Base-by-base conservation (phyloP, 2,797 vertebrate genomes). In the Lycodopsis pacificus region DNA sequence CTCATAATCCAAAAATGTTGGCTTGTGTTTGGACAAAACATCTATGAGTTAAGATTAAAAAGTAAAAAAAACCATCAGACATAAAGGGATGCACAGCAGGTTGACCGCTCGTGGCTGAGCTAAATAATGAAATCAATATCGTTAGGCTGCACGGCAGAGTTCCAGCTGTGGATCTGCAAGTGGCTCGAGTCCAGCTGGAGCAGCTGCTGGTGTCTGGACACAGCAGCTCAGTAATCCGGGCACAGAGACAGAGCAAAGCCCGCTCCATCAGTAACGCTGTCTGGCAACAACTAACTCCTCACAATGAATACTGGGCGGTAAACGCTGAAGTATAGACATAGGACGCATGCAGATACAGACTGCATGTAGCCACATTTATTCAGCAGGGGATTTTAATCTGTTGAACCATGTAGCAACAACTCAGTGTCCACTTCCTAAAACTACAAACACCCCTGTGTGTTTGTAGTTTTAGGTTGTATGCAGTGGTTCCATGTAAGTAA, bases 161-260 rank as follows among this genome's bases (percentile, higher is more conserved):
- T 88, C 84, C 90, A 91, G 90, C 86, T 92, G 86, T 90, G 14
- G 56, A 91, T 91, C 79, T 82, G 86, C 74, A 82, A 59, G 87
- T 91, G 90, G 88, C 89, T 82, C 0, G 5, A 73, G 73, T 91
- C 89, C 92, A 93, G 88, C 88, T 89, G 82, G 84, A 87, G 71
- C 91, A 93, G 88, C 83, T 92, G 89, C 83, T 92, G 89, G 85
- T 87, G 89, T 91, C 87, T 90, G 88, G 81, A 83, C 77, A 78
- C 75, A 89, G 84, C 88, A 77, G 88, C 86, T 82, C 86, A 57
- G 64, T 92, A 91, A 92, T 92, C 88, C 74, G 22, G 65, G 70
- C 44, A 67, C 49, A 73, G 72, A 71, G 65, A 74, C 71, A 79
- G n/a, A 63, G 68, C 48, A 49, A 56, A 71, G 54, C 69, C 59